Base-by-base conservation (phyloP, 1,140 invertebrate species). In the Alviniconcha marisindica region DNA sequence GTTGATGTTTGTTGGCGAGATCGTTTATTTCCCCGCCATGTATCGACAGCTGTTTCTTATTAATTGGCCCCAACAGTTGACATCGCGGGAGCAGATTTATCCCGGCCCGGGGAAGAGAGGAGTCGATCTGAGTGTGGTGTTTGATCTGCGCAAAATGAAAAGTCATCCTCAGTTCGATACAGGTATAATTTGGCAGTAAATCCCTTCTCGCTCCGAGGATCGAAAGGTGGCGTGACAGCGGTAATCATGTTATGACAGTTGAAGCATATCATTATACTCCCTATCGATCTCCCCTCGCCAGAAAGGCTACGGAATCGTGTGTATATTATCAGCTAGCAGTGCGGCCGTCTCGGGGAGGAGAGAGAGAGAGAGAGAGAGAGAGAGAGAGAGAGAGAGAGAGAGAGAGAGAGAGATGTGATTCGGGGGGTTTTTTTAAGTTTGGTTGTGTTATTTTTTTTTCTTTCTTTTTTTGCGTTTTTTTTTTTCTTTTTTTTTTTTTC, bases 321-420 rank as follows among this genome's bases (percentile, higher is more conserved):
- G n/a, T n/a, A n/a, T n/a, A n/a, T n/a, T n/a, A n/a, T n/a, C n/a
- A n/a, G n/a, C n/a, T n/a, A n/a, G n/a, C n/a, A n/a, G 56, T n/a
- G 56, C 28, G 56, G 56, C 28, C 21, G 56, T n/a, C 56, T 31
- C 40, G 15, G 15, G 0, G 40, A n/a, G 5, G 1, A 0, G 3
- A 74, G 71, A 74, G 71, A 74, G 78, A 80, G 78, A 78, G 77
- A 78, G 77, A 78, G 77, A 51, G 77, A 78, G 40, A 78, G 40
- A 31, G 44, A n/a, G 44, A n/a, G 44, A 76, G 18, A 24, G 40
- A 76, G 40, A 76, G 40, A 76, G 40, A 44, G 40, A 76, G 40
- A 76, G 40, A 76, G 40, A 40, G 40, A 42, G 38, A 42, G 38
- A 42, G 21, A n/a, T n/a, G n/a, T n/a, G n/a, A n/a, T n/a, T n/a